Evolutionary conservation across 2,113 vertebrate genomes (phyloP).

Genomic region (Planiliza haematocheilus): DNA sequence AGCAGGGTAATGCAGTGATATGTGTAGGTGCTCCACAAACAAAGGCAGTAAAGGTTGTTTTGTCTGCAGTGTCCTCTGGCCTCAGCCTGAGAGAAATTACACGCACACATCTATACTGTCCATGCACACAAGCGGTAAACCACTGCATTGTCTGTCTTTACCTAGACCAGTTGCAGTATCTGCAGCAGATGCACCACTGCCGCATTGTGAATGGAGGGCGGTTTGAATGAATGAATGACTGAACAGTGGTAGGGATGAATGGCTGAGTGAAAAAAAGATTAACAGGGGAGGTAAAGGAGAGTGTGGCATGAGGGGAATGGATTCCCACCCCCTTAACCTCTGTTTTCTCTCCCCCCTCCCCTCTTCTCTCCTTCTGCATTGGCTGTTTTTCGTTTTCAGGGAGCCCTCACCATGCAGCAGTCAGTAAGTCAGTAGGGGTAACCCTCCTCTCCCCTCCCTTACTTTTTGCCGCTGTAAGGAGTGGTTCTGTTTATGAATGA

Average conservation of each 20-base stretch:
- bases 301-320: constrained; percentile 13
- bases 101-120: constrained; percentile 10
- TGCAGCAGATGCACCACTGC: constrained; percentile 32
- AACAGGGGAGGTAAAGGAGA: constrained; percentile 41
- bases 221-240: constrained; percentile 46
- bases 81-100: constrained; percentile 2
- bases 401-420: constrained; percentile 74
- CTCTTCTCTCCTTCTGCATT: constrained; percentile 57
- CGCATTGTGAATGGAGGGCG: constrained; percentile 45
- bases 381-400: constrained; percentile 63
- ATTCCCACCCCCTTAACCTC: constrained; percentile 16
- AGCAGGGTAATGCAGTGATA: constrained; percentile 7
- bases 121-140: neutral
- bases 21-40: constrained; percentile 19
- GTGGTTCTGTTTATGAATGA: constrained; percentile 83
- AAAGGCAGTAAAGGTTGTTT: constrained; percentile 51
- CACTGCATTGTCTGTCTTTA: neutral
- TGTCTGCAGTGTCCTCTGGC: constrained; percentile 58
- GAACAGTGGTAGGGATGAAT: neutral
- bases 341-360: constrained; percentile 28
- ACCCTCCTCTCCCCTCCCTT: constrained; percentile 46
- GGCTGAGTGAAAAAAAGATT: constrained; percentile 39
- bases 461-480: constrained; percentile 78
- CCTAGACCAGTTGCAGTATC: constrained; percentile 13
- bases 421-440: constrained; percentile 76